A percentile compares a stretch with the other conserved stretches of the same genome.
Evolutionary conservation across 2,113 vertebrate genomes (phyloP).

Genomic region (Osmerus eperlanus): DNA sequence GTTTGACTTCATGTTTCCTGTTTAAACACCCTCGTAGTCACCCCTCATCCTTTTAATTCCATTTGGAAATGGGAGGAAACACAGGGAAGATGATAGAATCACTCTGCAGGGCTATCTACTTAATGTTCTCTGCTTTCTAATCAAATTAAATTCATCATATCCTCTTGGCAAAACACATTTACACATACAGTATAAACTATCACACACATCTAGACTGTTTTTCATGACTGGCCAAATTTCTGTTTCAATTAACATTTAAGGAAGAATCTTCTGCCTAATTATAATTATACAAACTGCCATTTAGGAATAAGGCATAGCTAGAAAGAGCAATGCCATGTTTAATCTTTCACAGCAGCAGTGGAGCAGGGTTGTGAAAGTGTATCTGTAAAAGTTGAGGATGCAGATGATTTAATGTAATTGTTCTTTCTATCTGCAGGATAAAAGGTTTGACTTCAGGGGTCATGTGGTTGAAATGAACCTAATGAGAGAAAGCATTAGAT

Average conservation of each 20-base stretch:
- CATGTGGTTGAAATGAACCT: conserved; percentile 1
- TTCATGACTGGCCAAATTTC: conserved; percentile 33
- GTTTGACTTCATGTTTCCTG: conserved; percentile 40
- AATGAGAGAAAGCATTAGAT: conserved; percentile 16
- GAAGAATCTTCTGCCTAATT: conserved; percentile 29
- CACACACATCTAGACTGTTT: conserved; percentile 21
- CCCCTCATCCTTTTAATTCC: conserved; percentile 39
- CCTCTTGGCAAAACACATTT: neutral
- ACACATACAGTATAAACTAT: conserved; percentile 21
- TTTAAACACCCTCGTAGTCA: conserved; percentile 32
- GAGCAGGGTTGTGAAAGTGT: conserved; percentile 17
- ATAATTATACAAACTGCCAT: conserved; percentile 49
- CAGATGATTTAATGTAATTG: conserved; percentile 33
- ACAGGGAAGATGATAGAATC: conserved; percentile 7
- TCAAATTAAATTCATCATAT: conserved; percentile 41
- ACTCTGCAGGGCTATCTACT: conserved; percentile 31
- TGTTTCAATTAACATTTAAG: conserved; percentile 59
- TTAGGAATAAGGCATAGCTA: conserved; percentile 35
- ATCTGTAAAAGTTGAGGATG: conserved; percentile 32
- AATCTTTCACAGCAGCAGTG: conserved; percentile 22
- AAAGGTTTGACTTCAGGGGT: conserved; percentile 45
- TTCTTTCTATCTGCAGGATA: conserved; percentile 29
- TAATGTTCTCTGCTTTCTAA: conserved; percentile 27
- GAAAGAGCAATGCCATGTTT: conserved; percentile 41
- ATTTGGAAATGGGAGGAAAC: conserved; percentile 34